Conservation (phyloP, 2,888 invertebrate genomes). For the Cephus sareptanus region DNA sequence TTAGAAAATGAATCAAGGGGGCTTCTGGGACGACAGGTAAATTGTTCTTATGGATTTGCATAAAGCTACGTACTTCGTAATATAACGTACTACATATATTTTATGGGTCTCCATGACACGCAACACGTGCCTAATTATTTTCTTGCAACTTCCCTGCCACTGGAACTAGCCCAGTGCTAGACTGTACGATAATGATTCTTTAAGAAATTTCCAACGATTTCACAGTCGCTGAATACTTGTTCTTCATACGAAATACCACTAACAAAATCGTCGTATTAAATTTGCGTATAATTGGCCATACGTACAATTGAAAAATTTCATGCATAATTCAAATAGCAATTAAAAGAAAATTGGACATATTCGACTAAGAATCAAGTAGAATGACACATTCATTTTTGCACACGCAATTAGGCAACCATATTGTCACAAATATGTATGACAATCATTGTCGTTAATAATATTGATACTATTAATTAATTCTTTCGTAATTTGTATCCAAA, state of each 20-base stretch:
- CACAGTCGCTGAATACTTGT: constrained; percentile 36
- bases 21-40: background rate
- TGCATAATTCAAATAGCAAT: too few relatives aligned
- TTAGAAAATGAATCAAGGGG: too few relatives aligned
- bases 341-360: too few relatives aligned
- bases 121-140: constrained; percentile 59
- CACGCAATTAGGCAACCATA: too few relatives aligned
- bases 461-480: too few relatives aligned
- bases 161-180: constrained; percentile 8
- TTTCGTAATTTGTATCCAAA: too few relatives aligned
- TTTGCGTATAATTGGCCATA: background rate
- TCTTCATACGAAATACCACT: constrained; percentile 7
- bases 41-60: background rate
- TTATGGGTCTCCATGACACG: constrained; percentile 40
- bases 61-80: background rate
- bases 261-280: background rate
- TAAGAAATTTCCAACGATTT: constrained; percentile 26
- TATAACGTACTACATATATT: constrained; percentile 1
- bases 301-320: too few relatives aligned
- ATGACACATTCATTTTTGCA: too few relatives aligned
- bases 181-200: constrained; percentile 23
- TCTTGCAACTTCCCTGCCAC: constrained; percentile 37
- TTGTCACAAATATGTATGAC: too few relatives aligned
- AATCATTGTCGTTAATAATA: too few relatives aligned
- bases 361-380: too few relatives aligned